phyloP scores from a whole-genome alignment of 2,888 invertebrate genomes.

The Thymelicus acteon region DNA sequence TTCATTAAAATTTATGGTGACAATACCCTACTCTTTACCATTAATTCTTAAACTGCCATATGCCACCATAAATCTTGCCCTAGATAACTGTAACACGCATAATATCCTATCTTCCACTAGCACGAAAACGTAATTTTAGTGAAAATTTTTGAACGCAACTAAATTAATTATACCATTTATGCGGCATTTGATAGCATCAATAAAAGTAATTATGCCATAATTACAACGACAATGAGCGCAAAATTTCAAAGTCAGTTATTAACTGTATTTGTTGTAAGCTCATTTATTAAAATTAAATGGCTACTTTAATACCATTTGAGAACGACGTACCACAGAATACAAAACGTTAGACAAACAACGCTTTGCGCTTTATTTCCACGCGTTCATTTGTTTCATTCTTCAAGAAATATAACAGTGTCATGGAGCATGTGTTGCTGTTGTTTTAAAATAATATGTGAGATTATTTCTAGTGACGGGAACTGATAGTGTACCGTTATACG shows the following conservation, averaged over 20 bases:
- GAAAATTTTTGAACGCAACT: constrained; percentile 65
- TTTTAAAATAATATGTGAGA: constrained; percentile 31
- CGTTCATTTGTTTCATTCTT: constrained; percentile 36
- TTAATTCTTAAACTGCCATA: constrained; percentile 59
- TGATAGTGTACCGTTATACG: constrained; percentile 14
- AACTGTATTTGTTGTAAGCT: constrained; percentile 50
- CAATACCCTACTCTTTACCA: constrained; percentile 49
- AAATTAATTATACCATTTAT: constrained; percentile 63
- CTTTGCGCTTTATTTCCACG: constrained; percentile 34
- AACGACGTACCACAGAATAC: constrained; percentile 37
- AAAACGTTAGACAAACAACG: constrained; percentile 35
- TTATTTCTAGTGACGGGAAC: constrained; percentile 25
- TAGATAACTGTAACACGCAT: constrained; percentile 62
- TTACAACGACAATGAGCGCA: constrained; percentile 57
- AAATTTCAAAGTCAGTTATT: constrained; percentile 57
- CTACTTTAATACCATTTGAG: constrained; percentile 45
- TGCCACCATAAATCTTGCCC: constrained; percentile 63
- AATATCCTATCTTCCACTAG: constrained; percentile 41
- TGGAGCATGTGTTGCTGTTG: constrained; percentile 32
- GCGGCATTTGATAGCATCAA: constrained; percentile 56
- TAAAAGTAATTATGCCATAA: constrained; percentile 58
- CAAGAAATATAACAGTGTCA: constrained; percentile 37
- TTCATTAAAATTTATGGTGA: constrained; percentile 11
- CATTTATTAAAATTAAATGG: constrained; percentile 48
- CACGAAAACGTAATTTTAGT: constrained; percentile 51